A percentile compares a stretch with the other conserved stretches of the same genome.
Conservation (phyloP, 1,140 invertebrate species). For the Lepidurus couesii region DNA sequence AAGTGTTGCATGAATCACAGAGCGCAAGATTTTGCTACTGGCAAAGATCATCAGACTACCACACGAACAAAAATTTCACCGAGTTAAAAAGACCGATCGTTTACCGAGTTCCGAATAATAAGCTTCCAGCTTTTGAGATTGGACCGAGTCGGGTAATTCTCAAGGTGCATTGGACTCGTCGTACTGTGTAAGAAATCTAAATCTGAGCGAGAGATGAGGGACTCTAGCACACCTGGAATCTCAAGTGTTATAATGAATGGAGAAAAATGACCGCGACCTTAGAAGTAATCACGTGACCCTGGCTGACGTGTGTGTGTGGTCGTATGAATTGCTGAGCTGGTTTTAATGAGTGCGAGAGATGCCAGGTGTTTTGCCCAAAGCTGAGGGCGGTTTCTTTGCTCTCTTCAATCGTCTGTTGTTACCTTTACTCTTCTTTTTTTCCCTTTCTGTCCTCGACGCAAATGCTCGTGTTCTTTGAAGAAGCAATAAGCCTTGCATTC, state of each 20-base stretch:
- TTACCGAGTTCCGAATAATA: too few species aligned
- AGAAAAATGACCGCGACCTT: not conserved
- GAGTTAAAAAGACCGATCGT: too few species aligned
- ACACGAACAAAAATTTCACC: not conserved
- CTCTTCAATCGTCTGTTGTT: slow-evolving; percentile 4
- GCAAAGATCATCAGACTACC: not conserved
- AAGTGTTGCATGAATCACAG: not conserved
- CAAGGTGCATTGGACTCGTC: too few species aligned
- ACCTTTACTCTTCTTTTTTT: not conserved
- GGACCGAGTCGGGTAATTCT: too few species aligned
- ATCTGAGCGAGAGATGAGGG: too few species aligned
- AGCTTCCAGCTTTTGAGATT: too few species aligned
- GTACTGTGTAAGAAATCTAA: too few species aligned
- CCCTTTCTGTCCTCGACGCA: too few species aligned
- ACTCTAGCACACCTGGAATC: not conserved
- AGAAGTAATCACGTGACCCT: not conserved
- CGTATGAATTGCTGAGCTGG: not conserved
- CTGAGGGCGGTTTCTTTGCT: not conserved
- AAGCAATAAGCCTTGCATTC: too few species aligned
- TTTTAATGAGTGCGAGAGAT: not conserved
- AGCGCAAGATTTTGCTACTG: not conserved
- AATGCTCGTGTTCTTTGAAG: too few species aligned
- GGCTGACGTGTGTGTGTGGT: slow-evolving; percentile 2
- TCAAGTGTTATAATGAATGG: not conserved
- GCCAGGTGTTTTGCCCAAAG: slow-evolving; percentile 20